phyloP scores from a whole-genome alignment of 2,797 vertebrate genomes.

The Poeciliopsis gracilis region DNA sequence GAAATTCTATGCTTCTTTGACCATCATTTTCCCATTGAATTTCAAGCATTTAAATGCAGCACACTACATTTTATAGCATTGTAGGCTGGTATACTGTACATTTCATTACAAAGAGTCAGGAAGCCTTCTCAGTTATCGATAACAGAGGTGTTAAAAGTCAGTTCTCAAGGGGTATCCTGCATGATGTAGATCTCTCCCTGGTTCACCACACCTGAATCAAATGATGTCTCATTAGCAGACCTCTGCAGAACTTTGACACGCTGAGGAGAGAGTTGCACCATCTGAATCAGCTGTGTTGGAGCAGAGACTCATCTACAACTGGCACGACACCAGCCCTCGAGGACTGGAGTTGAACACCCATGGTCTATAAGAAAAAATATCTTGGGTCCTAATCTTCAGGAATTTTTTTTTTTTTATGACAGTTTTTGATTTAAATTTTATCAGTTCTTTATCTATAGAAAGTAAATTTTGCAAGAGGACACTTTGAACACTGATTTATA shows the following conservation, averaged over 20 bases:
- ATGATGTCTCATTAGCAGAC: not conserved
- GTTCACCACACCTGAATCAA: not conserved
- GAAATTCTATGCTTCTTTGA: slow-evolving; percentile 1
- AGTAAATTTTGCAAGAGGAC: not conserved
- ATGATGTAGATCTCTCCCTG: not conserved
- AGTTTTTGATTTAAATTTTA: slow-evolving; percentile 8
- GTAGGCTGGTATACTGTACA: not conserved
- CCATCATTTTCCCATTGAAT: not conserved
- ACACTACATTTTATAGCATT: not conserved
- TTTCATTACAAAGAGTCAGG: not conserved
- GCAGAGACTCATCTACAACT: not conserved
- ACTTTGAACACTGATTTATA: slow-evolving; percentile 11
- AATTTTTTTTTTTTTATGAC: not conserved
- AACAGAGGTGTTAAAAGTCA: not conserved
- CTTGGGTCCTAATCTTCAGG: not conserved
- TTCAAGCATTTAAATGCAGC: not conserved
- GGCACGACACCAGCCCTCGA: not conserved
- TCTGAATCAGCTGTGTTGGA: not conserved
- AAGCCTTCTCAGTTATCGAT: not conserved
- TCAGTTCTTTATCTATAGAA: not conserved
- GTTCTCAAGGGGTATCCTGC: not conserved
- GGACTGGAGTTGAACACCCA: not conserved
- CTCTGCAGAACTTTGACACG: not conserved
- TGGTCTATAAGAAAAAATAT: not conserved
- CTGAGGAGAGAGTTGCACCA: not conserved